Conservation (phyloP, 2,888 invertebrate species). For the Caenorhabditis virilis region DNA sequence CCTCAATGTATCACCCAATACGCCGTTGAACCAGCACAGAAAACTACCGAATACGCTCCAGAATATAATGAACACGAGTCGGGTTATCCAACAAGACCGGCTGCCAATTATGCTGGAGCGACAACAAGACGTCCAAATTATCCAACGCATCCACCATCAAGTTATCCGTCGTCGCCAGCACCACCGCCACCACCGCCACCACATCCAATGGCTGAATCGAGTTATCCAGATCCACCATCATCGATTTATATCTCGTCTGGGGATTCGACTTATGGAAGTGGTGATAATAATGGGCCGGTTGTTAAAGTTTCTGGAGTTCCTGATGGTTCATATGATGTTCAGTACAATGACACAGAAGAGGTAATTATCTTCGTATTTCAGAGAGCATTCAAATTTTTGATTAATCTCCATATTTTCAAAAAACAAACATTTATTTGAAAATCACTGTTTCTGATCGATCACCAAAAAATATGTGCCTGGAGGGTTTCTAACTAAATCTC, state of each 20-base stretch:
- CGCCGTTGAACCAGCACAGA: constrained; percentile 42
- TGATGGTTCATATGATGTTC: not conserved
- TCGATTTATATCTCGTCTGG: too few species aligned
- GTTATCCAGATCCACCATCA: constrained; percentile 26
- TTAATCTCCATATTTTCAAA: too few species aligned
- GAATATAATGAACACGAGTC: constrained; percentile 43
- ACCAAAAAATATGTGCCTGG: too few species aligned
- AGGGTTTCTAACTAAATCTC: too few species aligned
- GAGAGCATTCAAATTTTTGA: not conserved
- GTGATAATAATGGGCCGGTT: too few species aligned
- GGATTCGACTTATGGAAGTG: too few species aligned
- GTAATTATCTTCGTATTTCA: not conserved
- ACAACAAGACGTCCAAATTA: constrained; percentile 7
- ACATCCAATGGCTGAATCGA: constrained; percentile 15
- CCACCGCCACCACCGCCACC: constrained; percentile 33
- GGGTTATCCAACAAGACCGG: constrained; percentile 47
- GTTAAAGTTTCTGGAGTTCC: constrained; percentile 15
- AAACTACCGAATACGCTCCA: constrained; percentile 37
- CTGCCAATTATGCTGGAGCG: constrained; percentile 19
- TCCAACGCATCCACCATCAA: constrained; percentile 17
- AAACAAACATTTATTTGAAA: too few species aligned
- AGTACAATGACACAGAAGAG: constrained; percentile 34
- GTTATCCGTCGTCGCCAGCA: constrained; percentile 33
- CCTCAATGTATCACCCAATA: constrained; percentile 42
- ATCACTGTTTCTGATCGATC: too few species aligned